Base-by-base conservation (phyloP, 2,888 invertebrate species). In the Melinaea menophilus region DNA sequence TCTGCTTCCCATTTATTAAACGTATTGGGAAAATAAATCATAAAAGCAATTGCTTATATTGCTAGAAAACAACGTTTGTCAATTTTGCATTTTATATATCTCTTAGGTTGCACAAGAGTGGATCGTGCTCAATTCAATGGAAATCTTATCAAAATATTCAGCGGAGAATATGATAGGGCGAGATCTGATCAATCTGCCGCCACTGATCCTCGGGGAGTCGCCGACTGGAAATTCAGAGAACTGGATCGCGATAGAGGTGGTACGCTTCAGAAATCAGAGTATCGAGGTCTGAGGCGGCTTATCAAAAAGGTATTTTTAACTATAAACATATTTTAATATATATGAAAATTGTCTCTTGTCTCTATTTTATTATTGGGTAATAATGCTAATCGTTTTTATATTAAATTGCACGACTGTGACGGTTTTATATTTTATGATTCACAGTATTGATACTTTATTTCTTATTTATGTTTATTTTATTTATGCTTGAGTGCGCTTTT, bases 141-240 rank as follows among this genome's bases (percentile, higher is more conserved):
- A 22, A 97, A 98, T 79, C 91, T 98, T 56, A 94, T 97, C 72
- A 94, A 95, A 73, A 95, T 95, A 63, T 97, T 98, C 80, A 94
- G 94, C 72, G 94, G 95, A 37, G 98, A 98, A 84, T 96, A 93
- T 72, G 85, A 90, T 57, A 86, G 93, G 54, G 90, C 87, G 56
- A 78, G 86, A 4, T 75, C 83, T 1, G 82, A 79, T 12, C 57
- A 70, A 2, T 72, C 75, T 0, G 72, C 78, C n/a, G 66, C 81
- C 3, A 72, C 78, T 55, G 84, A 88, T 57, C 92, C 93, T 35
- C 82, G 87, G 22, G 77, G 82, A 12, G 95, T 97, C 0, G 91
- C 97, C 12, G 94, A 95, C 70, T 99, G 98, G 98, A 98, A 98
- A 85, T 99, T 98, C 82, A 88, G 92, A 34, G 93, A 94, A 68